Evolutionary conservation across 2,797 vertebrate genomes (phyloP).

Genomic region (Stomatorhinus walkeri): DNA sequence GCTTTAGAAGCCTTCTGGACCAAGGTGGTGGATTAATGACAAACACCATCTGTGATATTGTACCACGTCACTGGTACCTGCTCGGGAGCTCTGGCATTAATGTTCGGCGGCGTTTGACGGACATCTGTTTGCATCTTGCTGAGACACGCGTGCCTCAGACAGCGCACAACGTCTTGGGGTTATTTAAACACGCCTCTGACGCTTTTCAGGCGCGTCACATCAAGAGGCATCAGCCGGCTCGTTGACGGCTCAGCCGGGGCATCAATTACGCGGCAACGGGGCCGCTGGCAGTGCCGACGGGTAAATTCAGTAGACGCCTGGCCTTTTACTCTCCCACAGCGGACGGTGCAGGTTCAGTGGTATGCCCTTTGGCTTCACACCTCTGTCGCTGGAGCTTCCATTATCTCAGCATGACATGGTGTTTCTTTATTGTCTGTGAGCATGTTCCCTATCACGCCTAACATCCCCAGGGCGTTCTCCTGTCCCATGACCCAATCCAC

Average conservation of each 20-base stretch:
- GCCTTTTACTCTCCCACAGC: not conserved
- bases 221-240: not conserved
- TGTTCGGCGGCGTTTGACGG: not conserved
- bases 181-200: not conserved
- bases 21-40: conserved; percentile 13
- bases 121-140: not conserved
- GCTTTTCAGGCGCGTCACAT: not conserved
- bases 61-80: not conserved
- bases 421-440: not conserved
- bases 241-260: not conserved
- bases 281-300: not conserved
- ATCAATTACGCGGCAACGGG: not conserved
- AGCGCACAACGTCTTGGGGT: not conserved
- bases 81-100: not conserved
- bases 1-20: not conserved
- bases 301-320: not conserved
- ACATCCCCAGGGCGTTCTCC: not conserved
- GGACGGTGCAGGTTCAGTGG: not conserved
- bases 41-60: conserved; percentile 23
- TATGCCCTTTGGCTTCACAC: not conserved
- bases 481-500: not conserved
- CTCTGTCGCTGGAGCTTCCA: not conserved
- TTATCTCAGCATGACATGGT: not conserved
- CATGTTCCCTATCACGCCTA: not conserved
- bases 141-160: not conserved